phyloP scores from a whole-genome alignment of 2,888 invertebrate genomes.

The Kryphioiulus occultus region DNA sequence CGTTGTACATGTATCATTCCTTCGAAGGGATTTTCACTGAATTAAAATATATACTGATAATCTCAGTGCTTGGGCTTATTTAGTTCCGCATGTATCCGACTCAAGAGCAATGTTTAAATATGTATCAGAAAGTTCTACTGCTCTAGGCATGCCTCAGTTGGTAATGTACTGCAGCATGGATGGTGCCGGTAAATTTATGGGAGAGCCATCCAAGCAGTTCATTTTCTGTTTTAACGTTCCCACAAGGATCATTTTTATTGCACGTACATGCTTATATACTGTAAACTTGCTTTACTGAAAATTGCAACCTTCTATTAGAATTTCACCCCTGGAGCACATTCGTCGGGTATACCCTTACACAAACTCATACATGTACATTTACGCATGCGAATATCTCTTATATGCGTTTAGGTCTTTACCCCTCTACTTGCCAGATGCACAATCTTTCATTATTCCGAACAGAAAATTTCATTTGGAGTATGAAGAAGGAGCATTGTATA shows the following conservation, averaged over 20 bases:
- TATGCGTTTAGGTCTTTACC: not conserved
- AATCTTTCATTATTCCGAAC: not conserved
- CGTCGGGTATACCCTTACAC: no score
- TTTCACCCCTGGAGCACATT: constrained; percentile 2
- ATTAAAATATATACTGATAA: not conserved
- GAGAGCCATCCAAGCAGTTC: constrained; percentile 11
- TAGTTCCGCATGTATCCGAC: not conserved
- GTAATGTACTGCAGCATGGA: constrained; percentile 1
- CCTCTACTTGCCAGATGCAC: not conserved
- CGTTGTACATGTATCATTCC: not conserved
- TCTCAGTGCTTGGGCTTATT: not conserved
- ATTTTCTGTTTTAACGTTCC: constrained; percentile 23
- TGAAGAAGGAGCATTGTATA: no score
- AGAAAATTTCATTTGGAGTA: not conserved
- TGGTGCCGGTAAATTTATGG: not conserved
- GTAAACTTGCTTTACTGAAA: not conserved
- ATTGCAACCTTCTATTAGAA: constrained; percentile 23
- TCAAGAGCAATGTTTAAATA: not conserved
- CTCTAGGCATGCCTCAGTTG: not conserved
- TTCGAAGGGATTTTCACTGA: not conserved
- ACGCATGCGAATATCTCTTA: not conserved
- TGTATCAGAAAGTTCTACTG: constrained; percentile 2
- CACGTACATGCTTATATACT: constrained; percentile 4
- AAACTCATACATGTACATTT: no score
- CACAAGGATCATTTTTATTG: constrained; percentile 9